Conservation (phyloP, 2,797 vertebrate genomes). For the Sebastiscus tertius region DNA sequence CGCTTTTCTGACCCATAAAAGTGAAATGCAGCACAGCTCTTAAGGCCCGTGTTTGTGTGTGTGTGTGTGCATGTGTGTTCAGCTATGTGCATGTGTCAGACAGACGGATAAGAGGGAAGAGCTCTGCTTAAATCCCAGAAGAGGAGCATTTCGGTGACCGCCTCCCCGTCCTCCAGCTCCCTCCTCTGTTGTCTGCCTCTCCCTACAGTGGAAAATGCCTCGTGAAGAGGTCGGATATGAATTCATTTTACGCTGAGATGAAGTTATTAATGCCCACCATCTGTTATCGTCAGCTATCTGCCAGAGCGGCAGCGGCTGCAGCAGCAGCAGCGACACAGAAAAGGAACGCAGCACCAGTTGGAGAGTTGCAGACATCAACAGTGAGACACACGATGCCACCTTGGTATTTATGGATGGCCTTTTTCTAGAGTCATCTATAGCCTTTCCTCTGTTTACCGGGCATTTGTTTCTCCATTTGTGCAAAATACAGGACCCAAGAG, state of each 20-base stretch:
- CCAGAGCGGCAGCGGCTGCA: slow-evolving; percentile 49
- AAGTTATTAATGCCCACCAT: slow-evolving; percentile 81
- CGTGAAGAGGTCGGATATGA: slow-evolving; percentile 74
- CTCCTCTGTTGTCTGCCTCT: slow-evolving; percentile 19
- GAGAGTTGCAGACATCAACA: slow-evolving; percentile 53
- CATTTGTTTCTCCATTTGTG: slow-evolving; percentile 9
- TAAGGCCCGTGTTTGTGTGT: slow-evolving; percentile 12
- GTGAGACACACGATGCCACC: slow-evolving; percentile 35
- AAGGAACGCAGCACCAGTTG: slow-evolving; percentile 43
- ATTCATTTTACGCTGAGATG: slow-evolving; percentile 76
- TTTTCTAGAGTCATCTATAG: slow-evolving; percentile 13
- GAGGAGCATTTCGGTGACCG: slow-evolving; percentile 34
- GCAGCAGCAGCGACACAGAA: slow-evolving; percentile 19
- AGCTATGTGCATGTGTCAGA: slow-evolving; percentile 28
- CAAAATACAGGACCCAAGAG: slow-evolving; percentile 22
- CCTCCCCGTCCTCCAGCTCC: neutral
- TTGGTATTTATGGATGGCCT: slow-evolving; percentile 36
- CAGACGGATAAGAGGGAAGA: slow-evolving; percentile 40
- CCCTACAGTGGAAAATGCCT: slow-evolving; percentile 48
- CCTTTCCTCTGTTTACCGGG: neutral
- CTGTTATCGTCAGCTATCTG: slow-evolving; percentile 75
- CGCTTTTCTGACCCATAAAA: slow-evolving; percentile 65
- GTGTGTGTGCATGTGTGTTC: slow-evolving; percentile 28
- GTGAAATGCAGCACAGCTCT: slow-evolving; percentile 50
- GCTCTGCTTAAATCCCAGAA: slow-evolving; percentile 46